Conservation (phyloP, 1,140 invertebrate species). For the Drosophila suzukii region DNA sequence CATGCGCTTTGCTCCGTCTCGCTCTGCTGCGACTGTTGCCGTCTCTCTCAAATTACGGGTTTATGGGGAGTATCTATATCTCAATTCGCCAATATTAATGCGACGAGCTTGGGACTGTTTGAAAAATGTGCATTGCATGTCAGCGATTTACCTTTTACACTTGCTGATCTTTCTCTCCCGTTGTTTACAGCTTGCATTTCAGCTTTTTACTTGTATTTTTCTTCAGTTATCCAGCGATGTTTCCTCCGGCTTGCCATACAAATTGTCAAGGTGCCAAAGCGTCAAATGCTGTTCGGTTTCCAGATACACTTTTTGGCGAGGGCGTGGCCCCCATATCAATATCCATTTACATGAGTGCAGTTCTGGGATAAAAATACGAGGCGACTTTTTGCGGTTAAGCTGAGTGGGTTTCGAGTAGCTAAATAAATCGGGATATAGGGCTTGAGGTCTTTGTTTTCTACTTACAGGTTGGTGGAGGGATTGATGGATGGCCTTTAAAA, state of each 20-base stretch:
- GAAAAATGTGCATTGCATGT: slow-evolving; percentile 75
- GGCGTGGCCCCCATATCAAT: slow-evolving; percentile 60
- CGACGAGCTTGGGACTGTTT: slow-evolving; percentile 61
- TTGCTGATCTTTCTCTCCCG: slow-evolving; percentile 11
- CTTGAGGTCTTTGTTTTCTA: slow-evolving; percentile 30
- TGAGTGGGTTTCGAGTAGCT: slow-evolving; percentile 48
- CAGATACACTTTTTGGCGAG: slow-evolving; percentile 30
- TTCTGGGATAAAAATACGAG: slow-evolving; percentile 34
- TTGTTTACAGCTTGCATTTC: slow-evolving; percentile 23
- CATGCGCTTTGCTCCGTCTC: slow-evolving; percentile 22
- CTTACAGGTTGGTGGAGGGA: slow-evolving; percentile 17
- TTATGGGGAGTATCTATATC: slow-evolving; percentile 52
- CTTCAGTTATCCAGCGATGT: slow-evolving; percentile 33
- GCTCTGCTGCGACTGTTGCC: slow-evolving; percentile 6
- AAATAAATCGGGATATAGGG: slow-evolving; percentile 37
- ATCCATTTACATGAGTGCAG: slow-evolving; percentile 67
- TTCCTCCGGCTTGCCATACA: slow-evolving; percentile 57
- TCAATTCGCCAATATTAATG: slow-evolving; percentile 65
- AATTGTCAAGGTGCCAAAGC: slow-evolving; percentile 76
- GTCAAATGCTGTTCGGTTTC: slow-evolving; percentile 58
- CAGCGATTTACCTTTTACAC: slow-evolving; percentile 67
- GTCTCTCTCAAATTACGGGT: slow-evolving; percentile 47
- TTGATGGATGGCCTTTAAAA: slow-evolving; percentile 34
- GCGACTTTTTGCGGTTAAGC: slow-evolving; percentile 48
- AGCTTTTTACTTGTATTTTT: not conserved